A percentile compares a stretch with the other conserved stretches of the same genome.
These are phyloP conservation scores for Sisor rabdophorus DNA, from an alignment of 2,113 vertebrate genomes.

Conservation along the genomic window DNA sequence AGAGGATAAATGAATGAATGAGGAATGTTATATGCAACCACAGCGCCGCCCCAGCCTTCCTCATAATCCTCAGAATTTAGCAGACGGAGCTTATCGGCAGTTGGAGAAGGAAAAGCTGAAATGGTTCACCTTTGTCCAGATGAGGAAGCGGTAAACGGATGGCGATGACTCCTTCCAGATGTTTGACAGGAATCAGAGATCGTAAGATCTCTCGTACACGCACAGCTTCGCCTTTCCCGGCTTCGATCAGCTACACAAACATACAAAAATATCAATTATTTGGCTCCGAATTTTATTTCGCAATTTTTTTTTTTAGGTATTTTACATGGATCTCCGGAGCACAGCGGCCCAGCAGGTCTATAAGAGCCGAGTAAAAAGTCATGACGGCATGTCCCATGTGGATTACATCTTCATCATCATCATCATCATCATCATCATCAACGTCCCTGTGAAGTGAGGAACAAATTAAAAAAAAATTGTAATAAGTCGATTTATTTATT, in stretches of 20 bases:
- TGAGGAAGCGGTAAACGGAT: conserved; percentile 85
- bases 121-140: conserved; percentile 78
- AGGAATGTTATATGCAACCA: no score
- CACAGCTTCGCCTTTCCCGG: conserved; percentile 90
- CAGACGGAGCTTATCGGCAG: no score
- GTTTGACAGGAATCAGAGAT: conserved; percentile 85
- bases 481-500: no score
- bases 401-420: conserved; percentile 82
- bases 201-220: conserved; percentile 88
- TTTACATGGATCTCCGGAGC: conserved; percentile 96
- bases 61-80: not conserved
- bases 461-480: not conserved
- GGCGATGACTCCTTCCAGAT: conserved; percentile 90
- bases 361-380: conserved; percentile 93
- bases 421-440: conserved; percentile 76
- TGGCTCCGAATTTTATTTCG: not conserved
- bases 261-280: no score
- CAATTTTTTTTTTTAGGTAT: conserved; percentile 8
- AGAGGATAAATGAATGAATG: no score
- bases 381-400: conserved; percentile 96
- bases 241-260: conserved; percentile 80
- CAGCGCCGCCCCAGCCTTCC: no score
- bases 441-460: conserved; percentile 64
- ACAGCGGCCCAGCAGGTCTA: conserved; percentile 90
- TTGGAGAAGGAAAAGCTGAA: not conserved